These are phyloP conservation scores for Nothocercus nigrocapillus DNA, from an alignment of 2,113 vertebrate genomes.

Conservation along the genomic window DNA sequence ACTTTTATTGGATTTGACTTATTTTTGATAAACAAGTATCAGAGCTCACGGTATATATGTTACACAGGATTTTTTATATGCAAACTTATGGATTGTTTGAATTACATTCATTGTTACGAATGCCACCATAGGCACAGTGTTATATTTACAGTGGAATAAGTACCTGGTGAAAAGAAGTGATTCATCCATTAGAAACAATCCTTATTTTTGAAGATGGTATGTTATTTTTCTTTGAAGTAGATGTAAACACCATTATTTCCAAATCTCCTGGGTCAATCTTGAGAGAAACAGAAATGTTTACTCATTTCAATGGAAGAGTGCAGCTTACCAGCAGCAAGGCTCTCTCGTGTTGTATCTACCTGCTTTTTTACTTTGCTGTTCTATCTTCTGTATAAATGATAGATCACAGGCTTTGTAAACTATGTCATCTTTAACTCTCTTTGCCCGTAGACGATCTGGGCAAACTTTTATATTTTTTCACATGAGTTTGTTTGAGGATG, in stretches of 20 bases:
- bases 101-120: too few species aligned
- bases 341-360: neutral
- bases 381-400: neutral
- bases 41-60: neutral
- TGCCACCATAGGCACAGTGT: neutral
- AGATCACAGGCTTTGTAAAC: neutral
- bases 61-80: neutral
- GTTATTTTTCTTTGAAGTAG: neutral
- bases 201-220: neutral
- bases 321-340: neutral
- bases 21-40: neutral
- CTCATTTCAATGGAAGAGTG: neutral
- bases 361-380: neutral
- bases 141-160: neutral
- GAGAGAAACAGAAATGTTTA: neutral
- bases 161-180: neutral
- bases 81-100: neutral
- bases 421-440: neutral
- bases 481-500: neutral
- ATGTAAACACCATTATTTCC: neutral
- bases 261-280: neutral
- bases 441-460: neutral
- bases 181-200: neutral
- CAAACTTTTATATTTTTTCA: constrained; percentile 5
- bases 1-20: neutral